phyloP scores from a whole-genome alignment of 2,888 invertebrate species.

The Sclerodermus sp. region DNA sequence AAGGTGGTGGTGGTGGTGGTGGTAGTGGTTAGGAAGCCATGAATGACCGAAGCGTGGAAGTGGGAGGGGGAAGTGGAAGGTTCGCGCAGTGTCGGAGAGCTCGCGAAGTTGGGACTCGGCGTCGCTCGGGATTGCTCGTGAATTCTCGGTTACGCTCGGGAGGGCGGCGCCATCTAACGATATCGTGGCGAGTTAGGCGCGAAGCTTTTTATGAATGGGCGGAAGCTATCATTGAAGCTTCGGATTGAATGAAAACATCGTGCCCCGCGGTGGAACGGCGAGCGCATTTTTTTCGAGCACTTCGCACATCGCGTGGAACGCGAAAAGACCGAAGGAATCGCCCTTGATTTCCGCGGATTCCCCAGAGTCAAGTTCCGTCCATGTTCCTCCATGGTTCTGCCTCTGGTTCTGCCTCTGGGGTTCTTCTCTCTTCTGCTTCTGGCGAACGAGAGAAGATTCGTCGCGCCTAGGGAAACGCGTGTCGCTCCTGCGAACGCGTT shows the following conservation, averaged over 20 bases:
- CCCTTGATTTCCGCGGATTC: too few species aligned
- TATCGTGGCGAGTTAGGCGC: constrained; percentile 34
- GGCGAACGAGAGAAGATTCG: too few species aligned
- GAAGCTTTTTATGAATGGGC: constrained; percentile 58
- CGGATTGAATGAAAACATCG: constrained; percentile 57
- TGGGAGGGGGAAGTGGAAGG: too few species aligned
- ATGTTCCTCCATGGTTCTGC: too few species aligned
- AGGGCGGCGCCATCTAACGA: constrained; percentile 50
- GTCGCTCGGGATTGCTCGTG: constrained; percentile 6
- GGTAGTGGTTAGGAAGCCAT: constrained; percentile 14
- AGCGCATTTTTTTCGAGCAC: background rate
- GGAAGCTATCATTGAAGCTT: constrained; percentile 59
- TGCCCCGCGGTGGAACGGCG: background rate
- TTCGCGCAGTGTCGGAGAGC: constrained; percentile 1
- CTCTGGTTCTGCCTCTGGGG: too few species aligned
- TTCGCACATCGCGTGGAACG: too few species aligned
- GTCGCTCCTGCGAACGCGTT: too few species aligned
- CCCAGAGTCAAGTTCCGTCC: too few species aligned
- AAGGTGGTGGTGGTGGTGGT: constrained; percentile 9
- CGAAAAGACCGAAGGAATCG: too few species aligned
- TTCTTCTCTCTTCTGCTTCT: too few species aligned
- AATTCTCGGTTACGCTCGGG: constrained; percentile 20
- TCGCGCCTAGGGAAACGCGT: too few species aligned
- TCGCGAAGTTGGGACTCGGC: constrained; percentile 8
- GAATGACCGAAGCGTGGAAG: constrained; percentile 10